Percentiles rank a stretch among this genome's conserved stretches.
These are phyloP conservation scores for Leptinotarsa defecta DNA, from an alignment of 1,140 invertebrate species.

Conservation along the genomic window DNA sequence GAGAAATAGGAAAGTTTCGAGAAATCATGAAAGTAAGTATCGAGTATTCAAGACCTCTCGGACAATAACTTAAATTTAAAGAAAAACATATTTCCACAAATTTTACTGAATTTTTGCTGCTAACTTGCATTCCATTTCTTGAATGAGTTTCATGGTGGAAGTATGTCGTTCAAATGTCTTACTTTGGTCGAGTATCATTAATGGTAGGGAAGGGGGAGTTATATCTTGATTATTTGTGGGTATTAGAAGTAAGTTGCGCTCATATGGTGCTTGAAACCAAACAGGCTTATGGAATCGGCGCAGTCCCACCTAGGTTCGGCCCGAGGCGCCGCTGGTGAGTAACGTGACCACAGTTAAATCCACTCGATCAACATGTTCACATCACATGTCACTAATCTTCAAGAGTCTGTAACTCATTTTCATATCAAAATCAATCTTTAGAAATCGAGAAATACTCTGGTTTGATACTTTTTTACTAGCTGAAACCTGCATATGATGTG, in stretches of 20 bases:
- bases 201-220: constrained; percentile 24
- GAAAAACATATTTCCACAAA: background rate
- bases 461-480: too few relatives aligned
- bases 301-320: constrained; percentile 54
- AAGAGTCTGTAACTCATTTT: too few relatives aligned
- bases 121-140: too few relatives aligned
- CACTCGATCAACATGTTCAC: constrained; percentile 12
- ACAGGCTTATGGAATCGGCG: constrained; percentile 55
- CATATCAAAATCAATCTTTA: too few relatives aligned
- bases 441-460: too few relatives aligned
- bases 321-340: constrained; percentile 55
- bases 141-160: background rate
- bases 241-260: constrained; percentile 54
- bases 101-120: too few relatives aligned
- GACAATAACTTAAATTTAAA: background rate
- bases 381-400: background rate
- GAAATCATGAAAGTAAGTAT: constrained; percentile 92
- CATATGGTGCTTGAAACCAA: constrained; percentile 56
- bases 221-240: constrained; percentile 37
- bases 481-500: background rate
- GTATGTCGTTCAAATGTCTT: background rate
- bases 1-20: constrained; percentile 95
- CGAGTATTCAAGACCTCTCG: constrained; percentile 8
- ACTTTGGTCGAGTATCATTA: background rate
- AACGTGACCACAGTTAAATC: constrained; percentile 43